Percentiles rank a stretch among this genome's conserved stretches.
Conservation (phyloP, 2,797 vertebrate genomes). For the Gorsachius magnificus region DNA sequence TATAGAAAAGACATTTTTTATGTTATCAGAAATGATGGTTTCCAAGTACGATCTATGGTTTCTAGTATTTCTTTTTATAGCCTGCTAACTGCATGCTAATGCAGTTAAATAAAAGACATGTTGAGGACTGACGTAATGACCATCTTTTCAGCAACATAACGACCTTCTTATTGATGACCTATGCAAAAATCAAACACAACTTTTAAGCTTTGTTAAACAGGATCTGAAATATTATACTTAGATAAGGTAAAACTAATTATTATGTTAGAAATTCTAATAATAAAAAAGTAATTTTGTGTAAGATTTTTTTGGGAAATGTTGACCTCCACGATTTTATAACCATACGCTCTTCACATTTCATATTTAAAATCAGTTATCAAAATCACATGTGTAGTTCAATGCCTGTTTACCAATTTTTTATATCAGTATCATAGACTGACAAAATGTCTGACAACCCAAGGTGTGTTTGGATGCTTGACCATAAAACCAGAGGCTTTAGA, state of each 20-base stretch:
- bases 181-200: not conserved
- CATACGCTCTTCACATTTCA: not conserved
- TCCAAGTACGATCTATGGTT: not conserved
- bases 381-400: not conserved
- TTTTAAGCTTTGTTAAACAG: not conserved
- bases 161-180: not conserved
- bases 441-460: not conserved
- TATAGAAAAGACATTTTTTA: not conserved
- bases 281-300: not conserved
- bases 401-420: not conserved
- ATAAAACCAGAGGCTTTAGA: not conserved
- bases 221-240: not conserved
- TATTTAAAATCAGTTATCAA: not conserved
- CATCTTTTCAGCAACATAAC: not conserved
- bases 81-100: slow-evolving; percentile 8
- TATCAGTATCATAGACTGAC: not conserved
- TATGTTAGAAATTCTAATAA: not conserved
- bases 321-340: not conserved
- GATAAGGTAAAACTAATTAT: not conserved
- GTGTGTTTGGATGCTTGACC: not conserved
- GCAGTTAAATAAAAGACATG: not conserved
- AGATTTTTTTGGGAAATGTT: not conserved
- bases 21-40: not conserved
- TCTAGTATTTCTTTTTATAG: slow-evolving; percentile 13
- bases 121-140: not conserved